Evolutionary conservation across 2,797 vertebrate species (phyloP).

Genomic region (Fistularia tabacaria): DNA sequence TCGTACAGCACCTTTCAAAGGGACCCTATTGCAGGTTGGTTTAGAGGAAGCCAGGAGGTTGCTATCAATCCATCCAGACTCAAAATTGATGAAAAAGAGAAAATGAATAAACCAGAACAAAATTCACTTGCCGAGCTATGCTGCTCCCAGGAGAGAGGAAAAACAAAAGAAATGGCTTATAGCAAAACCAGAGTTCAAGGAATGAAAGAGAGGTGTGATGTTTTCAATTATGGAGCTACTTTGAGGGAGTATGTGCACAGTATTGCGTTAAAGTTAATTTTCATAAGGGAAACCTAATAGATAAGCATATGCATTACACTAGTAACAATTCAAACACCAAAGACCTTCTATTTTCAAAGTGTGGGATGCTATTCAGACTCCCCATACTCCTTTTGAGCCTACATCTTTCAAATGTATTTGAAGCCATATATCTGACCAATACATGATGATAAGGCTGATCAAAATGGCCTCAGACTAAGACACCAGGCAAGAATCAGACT

Average conservation of each 20-base stretch:
- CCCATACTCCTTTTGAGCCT: constrained; percentile 4
- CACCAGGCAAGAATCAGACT: constrained; percentile 27
- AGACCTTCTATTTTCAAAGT: constrained; percentile 4
- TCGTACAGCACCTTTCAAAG: no score
- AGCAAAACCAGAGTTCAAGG: constrained; percentile 1
- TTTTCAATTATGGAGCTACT: constrained; percentile 65
- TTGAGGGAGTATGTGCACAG: constrained; percentile 34
- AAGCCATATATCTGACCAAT: constrained; percentile 1
- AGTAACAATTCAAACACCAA: constrained; percentile 11
- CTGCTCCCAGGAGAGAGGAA: constrained; percentile 47
- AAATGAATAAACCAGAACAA: constrained; percentile 48
- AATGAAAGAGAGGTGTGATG: constrained; percentile 47
- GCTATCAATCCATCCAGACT: constrained; percentile 36
- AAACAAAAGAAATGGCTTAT: constrained; percentile 74
- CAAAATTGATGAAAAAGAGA: constrained; percentile 28
- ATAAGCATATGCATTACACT: constrained; percentile 12
- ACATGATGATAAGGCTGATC: constrained; percentile 3
- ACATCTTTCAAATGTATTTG: constrained; percentile 4
- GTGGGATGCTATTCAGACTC: constrained; percentile 12
- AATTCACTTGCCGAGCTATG: constrained; percentile 51
- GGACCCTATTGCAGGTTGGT: no score
- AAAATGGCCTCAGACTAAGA: no score
- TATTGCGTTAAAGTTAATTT: constrained; percentile 29
- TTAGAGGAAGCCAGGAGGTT: no score
- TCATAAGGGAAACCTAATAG: constrained; percentile 25